Evolutionary conservation across 2,113 vertebrate genomes (phyloP).

Genomic region (Seriola quinqueradiata): DNA sequence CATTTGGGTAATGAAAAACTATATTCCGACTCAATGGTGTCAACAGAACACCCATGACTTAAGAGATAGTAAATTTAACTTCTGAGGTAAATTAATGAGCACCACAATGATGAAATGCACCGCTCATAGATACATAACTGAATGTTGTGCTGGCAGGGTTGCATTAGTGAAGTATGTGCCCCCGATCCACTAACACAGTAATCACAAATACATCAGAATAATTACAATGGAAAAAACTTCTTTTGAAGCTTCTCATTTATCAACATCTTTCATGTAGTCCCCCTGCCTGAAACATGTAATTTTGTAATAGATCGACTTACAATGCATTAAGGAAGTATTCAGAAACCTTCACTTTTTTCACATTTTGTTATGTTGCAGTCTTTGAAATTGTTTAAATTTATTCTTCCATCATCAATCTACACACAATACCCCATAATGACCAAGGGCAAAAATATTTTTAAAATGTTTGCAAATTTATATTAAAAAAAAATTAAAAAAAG

Average conservation of each 20-base stretch:
- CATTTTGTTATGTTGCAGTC: too few relatives aligned
- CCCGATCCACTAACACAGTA: neutral
- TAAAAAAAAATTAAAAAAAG: too few relatives aligned
- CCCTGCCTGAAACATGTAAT: neutral
- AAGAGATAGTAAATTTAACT: neutral
- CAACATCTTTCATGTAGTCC: neutral
- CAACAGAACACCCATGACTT: slow-evolving; percentile 1
- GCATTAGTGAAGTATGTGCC: neutral
- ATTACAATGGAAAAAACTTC: neutral
- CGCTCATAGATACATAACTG: neutral
- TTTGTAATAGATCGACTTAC: neutral
- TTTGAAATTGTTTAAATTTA: too few relatives aligned
- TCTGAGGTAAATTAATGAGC: neutral
- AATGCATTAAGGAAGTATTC: too few relatives aligned
- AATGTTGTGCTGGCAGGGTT: neutral
- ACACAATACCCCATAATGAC: too few relatives aligned
- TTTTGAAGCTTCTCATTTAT: neutral
- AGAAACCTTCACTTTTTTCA: too few relatives aligned
- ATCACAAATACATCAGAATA: neutral
- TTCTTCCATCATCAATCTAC: too few relatives aligned
- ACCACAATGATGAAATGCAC: neutral
- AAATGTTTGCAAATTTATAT: too few relatives aligned
- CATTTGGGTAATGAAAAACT: slow-evolving; percentile 29
- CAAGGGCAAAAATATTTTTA: too few relatives aligned
- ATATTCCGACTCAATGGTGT: neutral